A percentile compares a stretch with the other conserved stretches of the same genome.
These are phyloP conservation scores for Camelus bactrianus DNA, from an alignment of 2,113 vertebrate genomes.

Conservation along the genomic window DNA sequence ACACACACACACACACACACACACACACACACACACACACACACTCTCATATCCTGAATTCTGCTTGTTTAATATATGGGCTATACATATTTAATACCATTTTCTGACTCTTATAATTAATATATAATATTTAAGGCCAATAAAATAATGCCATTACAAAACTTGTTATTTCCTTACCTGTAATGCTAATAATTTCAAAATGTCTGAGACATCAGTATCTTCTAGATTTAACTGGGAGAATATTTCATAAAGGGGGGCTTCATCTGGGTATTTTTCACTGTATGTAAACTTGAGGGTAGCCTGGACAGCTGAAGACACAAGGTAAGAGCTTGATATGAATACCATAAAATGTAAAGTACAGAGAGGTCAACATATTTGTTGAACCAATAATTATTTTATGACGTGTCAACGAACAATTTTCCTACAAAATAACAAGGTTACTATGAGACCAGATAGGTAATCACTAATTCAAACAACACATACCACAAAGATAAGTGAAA, in stretches of 20 bases:
- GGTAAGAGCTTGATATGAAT: slow-evolving; percentile 44
- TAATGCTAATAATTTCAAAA: slow-evolving; percentile 93
- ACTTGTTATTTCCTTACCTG: slow-evolving; percentile 89
- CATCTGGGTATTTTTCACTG: slow-evolving; percentile 96
- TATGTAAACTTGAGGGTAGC: slow-evolving; percentile 97
- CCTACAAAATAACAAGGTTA: slow-evolving; percentile 19
- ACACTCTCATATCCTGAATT: background rate
- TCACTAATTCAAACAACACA: background rate
- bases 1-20: background rate
- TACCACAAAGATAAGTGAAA: background rate
- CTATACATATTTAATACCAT: slow-evolving; percentile 24
- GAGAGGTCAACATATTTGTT: background rate
- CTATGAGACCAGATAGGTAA: background rate
- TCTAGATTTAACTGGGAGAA: slow-evolving; percentile 96
- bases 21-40: background rate
- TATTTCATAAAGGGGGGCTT: slow-evolving; percentile 95
- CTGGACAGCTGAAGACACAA: slow-evolving; percentile 92
- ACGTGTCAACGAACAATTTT: slow-evolving; percentile 33
- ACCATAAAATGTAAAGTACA: background rate
- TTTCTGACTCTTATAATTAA: slow-evolving; percentile 26
- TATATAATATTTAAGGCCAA: slow-evolving; percentile 37
- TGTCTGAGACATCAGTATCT: slow-evolving; percentile 89
- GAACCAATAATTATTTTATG: slow-evolving; percentile 30
- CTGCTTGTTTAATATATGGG: background rate
- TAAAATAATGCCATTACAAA: background rate